Conservation (phyloP, 2,888 invertebrate genomes). For the Eupithecia subfuscata region DNA sequence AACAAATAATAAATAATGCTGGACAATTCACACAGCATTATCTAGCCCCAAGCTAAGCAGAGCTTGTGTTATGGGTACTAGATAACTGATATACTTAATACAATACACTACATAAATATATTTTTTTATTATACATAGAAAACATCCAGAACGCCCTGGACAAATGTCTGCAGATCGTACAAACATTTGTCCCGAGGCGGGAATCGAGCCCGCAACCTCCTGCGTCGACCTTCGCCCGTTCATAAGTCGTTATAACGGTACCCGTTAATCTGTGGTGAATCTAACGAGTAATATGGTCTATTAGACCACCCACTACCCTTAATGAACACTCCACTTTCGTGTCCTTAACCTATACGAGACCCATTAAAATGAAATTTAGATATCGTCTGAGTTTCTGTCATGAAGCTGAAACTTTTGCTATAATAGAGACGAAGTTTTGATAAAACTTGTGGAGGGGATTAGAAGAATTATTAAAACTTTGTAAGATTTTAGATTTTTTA, state of each 20-base stretch:
- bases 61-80: no score
- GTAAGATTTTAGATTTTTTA: background rate
- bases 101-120: no score
- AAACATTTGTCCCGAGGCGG: no score
- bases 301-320: background rate
- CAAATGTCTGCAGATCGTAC: no score
- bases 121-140: no score
- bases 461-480: background rate
- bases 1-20: no score
- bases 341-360: conserved; percentile 23
- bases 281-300: background rate
- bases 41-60: no score
- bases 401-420: background rate
- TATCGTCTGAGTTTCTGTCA: conserved; percentile 24
- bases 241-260: background rate
- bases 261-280: conserved; percentile 1
- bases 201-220: no score
- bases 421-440: background rate
- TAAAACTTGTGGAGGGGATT: background rate
- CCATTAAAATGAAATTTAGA: conserved; percentile 36
- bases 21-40: no score
- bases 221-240: no score
- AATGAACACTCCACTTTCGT: conserved; percentile 25
- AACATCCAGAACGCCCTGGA: no score
- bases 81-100: no score